Conservation (phyloP, 2,113 vertebrate species). For the Pseudolaguvia tuberculata region DNA sequence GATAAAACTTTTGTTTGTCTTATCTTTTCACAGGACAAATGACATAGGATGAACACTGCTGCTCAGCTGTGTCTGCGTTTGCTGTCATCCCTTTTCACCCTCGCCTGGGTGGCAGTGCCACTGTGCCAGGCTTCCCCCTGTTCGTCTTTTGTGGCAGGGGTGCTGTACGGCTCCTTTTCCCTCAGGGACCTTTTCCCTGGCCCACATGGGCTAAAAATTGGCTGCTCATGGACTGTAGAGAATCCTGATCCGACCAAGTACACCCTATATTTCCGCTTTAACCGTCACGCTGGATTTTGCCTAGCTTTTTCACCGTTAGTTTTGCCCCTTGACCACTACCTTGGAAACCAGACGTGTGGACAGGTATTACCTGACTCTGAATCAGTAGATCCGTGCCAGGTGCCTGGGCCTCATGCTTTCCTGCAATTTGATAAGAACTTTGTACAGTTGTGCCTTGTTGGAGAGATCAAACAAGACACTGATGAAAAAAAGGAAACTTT, state of each 20-base stretch:
- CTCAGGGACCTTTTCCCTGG: conserved; percentile 93
- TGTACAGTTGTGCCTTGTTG: conserved; percentile 85
- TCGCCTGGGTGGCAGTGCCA: conserved; percentile 76
- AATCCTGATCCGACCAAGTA: conserved; percentile 98
- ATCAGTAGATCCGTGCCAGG: conserved; percentile 79
- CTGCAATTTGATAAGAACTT: conserved; percentile 98
- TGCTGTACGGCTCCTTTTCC: conserved; percentile 97
- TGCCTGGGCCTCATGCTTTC: conserved; percentile 78
- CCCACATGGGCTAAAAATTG: conserved; percentile 71
- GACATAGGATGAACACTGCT: conserved; percentile 99
- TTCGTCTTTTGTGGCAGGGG: conserved; percentile 91
- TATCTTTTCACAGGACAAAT: conserved; percentile 81
- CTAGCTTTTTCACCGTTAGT: conserved; percentile 86
- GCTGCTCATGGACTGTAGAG: conserved; percentile 98
- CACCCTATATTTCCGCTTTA: conserved; percentile 95
- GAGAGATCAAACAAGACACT: conserved; percentile 53
- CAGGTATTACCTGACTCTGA: conserved; percentile 65
- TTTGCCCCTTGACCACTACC: conserved; percentile 91
- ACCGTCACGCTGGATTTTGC: conserved; percentile 85
- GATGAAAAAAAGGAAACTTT: conserved; percentile 60
- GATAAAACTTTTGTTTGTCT: conserved; percentile 9
- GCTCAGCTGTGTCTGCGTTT: conserved; percentile 99
- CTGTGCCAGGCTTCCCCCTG: conserved; percentile 83
- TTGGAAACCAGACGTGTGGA: conserved; percentile 91
- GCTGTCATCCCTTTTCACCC: conserved; percentile 90